Evolutionary conservation across 2,888 invertebrate genomes (phyloP).

Genomic region (Chloromyia formosa): DNA sequence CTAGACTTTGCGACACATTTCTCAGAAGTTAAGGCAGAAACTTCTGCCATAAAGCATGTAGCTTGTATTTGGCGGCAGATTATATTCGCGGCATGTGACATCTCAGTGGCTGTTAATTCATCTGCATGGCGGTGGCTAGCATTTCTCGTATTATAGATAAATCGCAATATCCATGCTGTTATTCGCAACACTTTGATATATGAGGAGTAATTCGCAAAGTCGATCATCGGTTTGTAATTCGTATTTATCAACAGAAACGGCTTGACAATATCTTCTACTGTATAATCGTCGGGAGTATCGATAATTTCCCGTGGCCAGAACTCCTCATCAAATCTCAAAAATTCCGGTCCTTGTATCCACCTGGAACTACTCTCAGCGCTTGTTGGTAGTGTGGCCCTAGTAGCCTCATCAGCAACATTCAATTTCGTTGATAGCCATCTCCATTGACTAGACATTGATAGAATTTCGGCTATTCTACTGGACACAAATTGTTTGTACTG

Average conservation of each 20-base stretch:
- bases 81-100: not conserved
- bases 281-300: not conserved
- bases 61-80: not conserved
- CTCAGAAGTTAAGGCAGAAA: not conserved
- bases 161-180: not conserved
- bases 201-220: not conserved
- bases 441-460: not conserved
- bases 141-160: not conserved
- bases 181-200: not conserved
- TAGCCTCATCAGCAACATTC: not conserved
- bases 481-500: not conserved
- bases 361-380: not conserved
- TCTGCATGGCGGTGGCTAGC: not conserved
- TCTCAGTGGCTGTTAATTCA: not conserved
- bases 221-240: not conserved
- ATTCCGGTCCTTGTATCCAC: not conserved
- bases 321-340: not conserved
- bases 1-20: not conserved
- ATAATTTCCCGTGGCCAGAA: not conserved
- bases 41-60: not conserved
- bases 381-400: not conserved
- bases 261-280: not conserved
- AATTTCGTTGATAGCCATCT: not conserved
- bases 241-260: not conserved
- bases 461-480: conserved; percentile 8